Base-by-base conservation (phyloP, 2,113 vertebrate species). In the Girardinichthys multiradiatus region DNA sequence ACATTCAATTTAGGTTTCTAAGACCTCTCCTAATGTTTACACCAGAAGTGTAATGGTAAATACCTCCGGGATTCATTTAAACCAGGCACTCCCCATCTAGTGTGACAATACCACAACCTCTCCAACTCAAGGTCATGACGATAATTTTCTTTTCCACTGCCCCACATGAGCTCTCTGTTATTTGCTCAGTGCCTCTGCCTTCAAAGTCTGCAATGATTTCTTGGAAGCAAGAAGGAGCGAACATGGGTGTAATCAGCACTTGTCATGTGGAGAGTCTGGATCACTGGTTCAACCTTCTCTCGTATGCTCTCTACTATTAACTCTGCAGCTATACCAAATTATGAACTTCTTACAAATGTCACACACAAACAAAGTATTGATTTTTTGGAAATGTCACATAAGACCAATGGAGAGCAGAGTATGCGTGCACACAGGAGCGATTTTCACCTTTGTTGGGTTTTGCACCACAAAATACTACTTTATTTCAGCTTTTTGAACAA, bases 281-380 rank as follows among this genome's bases (percentile, higher is more conserved):
- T 87, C 86, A 89, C 59, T 72, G 86, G 57, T 87, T 90, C 77
- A 83, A 82, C 87, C 80, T 81, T 85, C 76, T 77, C 57, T 57
- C 58, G 61, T 64, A 64, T 69, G 57, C 75, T 70, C 24, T 74
- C 79, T 86, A 76, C 71, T 69, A 84, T 83, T 86, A 88, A 77
- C 87, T 71, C 64, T 68, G 48, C 57, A 75, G 76, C 39, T 64
- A n/a, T 57, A 70, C 21, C 35, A 76, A 90, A 87, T 90, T 85
- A 87, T 89, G 61, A 89, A 80, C 65, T 81, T 79, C 77, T 86
- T 79, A 76, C 81, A 92, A 90, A 89, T 92, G 89, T 87, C 89
- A 90, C 79, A 75, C 72, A 83, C 84, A 82, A 87, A 85, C 58
- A 70, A 77, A 84, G 60, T 86, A 92, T 92, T 75, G 89, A 90